phyloP scores from a whole-genome alignment of 2,888 invertebrate genomes.

The Dastarcus helophoroides region DNA sequence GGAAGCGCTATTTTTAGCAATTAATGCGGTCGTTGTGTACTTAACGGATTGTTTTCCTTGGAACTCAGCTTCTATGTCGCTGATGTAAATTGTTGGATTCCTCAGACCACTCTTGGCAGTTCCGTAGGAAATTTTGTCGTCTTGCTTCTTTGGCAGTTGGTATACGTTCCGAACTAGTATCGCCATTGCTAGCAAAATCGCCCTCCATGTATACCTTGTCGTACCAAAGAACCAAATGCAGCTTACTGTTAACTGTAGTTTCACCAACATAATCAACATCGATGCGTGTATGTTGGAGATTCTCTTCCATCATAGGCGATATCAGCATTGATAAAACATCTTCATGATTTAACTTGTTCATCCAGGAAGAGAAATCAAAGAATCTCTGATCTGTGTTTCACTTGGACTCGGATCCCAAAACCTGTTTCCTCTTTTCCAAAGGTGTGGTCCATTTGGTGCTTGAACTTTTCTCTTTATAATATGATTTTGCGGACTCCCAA shows the following conservation, averaged over 20 bases:
- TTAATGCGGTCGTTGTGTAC: constrained; percentile 43
- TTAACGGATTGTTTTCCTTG: constrained; percentile 37
- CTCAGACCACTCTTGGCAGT: too few species aligned
- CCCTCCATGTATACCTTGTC: too few species aligned
- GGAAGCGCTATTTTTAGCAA: constrained; percentile 44
- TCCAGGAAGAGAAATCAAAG: constrained; percentile 32
- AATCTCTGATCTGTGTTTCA: constrained; percentile 42
- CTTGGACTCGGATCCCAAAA: constrained; percentile 41
- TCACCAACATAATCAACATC: too few species aligned
- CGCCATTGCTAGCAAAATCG: constrained; percentile 16
- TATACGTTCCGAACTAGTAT: too few species aligned
- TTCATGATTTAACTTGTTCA: constrained; percentile 22
- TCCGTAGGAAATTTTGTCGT: too few species aligned
- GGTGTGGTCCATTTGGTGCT: constrained; percentile 20
- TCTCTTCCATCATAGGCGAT: background rate
- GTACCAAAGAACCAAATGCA: too few species aligned
- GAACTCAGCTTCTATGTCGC: constrained; percentile 45
- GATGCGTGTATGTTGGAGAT: too few species aligned
- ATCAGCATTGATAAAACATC: constrained; percentile 20
- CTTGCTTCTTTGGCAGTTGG: too few species aligned
- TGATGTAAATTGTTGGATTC: too few species aligned
- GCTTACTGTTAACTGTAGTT: too few species aligned
- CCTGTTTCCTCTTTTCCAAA: constrained; percentile 44
- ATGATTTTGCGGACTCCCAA: too few species aligned
- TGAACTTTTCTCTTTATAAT: constrained; percentile 1